phyloP scores from a whole-genome alignment of 2,888 invertebrate genomes.

The Mesorhabditis belari region DNA sequence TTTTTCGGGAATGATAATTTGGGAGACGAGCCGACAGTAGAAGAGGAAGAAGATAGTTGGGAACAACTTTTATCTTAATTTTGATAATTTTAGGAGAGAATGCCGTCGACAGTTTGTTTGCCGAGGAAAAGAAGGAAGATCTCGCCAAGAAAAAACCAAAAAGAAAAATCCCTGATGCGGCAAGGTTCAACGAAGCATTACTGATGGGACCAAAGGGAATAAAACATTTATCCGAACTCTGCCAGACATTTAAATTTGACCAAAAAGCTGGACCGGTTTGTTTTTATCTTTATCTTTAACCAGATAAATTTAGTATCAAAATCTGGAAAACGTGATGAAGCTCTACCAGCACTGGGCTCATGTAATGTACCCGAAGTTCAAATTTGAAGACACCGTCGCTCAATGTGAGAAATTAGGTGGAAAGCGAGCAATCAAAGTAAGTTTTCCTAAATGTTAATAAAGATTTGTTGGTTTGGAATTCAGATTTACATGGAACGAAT shows the following conservation, averaged over 20 bases:
- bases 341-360: slow-evolving; percentile 30
- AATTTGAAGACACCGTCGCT: slow-evolving; percentile 24
- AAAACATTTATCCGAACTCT: slow-evolving; percentile 11
- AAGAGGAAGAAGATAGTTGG: neutral
- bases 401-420: slow-evolving; percentile 28
- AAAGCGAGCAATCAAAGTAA: slow-evolving; percentile 17
- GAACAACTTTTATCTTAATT: neutral
- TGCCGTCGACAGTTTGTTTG: neutral
- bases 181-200: slow-evolving; percentile 19
- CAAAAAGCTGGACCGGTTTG: slow-evolving; percentile 25
- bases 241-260: slow-evolving; percentile 21
- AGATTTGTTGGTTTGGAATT: neutral
- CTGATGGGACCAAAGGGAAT: slow-evolving; percentile 22
- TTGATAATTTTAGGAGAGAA: neutral
- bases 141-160: neutral
- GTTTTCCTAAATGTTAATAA: neutral
- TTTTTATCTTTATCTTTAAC: neutral
- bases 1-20: neutral
- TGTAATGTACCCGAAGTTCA: slow-evolving; percentile 26
- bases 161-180: neutral
- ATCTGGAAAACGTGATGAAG: slow-evolving; percentile 22
- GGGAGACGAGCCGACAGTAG: neutral
- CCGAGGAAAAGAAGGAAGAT: neutral
- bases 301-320: slow-evolving; percentile 17
- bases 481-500: too few relatives aligned